Conservation (phyloP, 2,888 invertebrate genomes). For the Diarsia mendica region DNA sequence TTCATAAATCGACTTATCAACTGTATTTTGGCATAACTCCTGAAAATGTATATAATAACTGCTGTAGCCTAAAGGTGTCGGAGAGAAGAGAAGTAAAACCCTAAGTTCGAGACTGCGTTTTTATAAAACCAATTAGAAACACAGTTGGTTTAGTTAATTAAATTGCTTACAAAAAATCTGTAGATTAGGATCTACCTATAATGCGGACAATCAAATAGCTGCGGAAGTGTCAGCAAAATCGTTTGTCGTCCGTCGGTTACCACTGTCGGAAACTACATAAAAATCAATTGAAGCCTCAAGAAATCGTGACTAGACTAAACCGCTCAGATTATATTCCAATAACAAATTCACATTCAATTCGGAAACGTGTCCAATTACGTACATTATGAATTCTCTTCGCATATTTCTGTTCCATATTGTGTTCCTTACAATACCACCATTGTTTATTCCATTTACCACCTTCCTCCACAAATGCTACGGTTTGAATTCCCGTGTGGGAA, state of each 20-base stretch:
- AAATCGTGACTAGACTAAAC: constrained; percentile 54
- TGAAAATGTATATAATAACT: background rate
- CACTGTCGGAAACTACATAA: constrained; percentile 16
- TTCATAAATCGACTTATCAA: too few species aligned
- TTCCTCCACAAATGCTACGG: constrained; percentile 14
- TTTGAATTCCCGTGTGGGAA: constrained; percentile 31
- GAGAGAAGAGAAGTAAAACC: background rate
- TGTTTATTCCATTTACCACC: constrained; percentile 16
- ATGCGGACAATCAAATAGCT: background rate
- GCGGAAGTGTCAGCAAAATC: background rate
- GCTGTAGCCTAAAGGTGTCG: background rate
- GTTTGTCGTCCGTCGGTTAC: background rate
- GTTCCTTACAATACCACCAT: constrained; percentile 13
- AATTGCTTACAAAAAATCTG: background rate
- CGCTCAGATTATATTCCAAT: constrained; percentile 26
- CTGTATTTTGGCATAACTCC: too few species aligned
- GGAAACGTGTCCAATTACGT: constrained; percentile 60
- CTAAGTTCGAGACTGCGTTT: background rate
- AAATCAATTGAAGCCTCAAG: constrained; percentile 19
- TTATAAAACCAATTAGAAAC: background rate
- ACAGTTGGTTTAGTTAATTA: background rate
- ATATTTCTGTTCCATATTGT: constrained; percentile 55
- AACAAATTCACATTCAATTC: constrained; percentile 44
- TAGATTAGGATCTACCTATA: background rate
- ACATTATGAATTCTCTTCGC: constrained; percentile 68